phyloP scores from a whole-genome alignment of 2,113 vertebrate genomes.

The Arenaria interpres region DNA sequence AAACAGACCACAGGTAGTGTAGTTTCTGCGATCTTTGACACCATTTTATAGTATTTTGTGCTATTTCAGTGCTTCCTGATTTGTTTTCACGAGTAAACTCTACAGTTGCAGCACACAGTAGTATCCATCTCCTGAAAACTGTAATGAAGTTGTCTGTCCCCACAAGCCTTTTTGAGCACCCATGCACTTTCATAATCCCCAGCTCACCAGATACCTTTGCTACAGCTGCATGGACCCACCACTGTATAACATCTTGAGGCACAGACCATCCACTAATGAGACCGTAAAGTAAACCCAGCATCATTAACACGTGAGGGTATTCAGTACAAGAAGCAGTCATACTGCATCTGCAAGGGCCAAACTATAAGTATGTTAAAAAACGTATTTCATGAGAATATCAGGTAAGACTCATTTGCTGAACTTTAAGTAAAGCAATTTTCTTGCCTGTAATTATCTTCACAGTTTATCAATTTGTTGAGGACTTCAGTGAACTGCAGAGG shows the following conservation, averaged over 20 bases:
- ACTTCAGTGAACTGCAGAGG: background rate
- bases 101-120: accelerated
- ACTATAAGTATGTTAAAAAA: background rate
- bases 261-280: accelerated
- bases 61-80: background rate
- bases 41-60: background rate
- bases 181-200: background rate
- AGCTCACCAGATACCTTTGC: background rate
- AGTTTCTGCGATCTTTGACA: background rate
- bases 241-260: background rate
- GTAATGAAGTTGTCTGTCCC: background rate
- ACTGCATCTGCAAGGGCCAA: background rate
- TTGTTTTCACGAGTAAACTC: background rate
- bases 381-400: background rate
- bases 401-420: background rate
- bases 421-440: background rate
- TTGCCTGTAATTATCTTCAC: background rate
- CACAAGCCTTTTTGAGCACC: background rate
- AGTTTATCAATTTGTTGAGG: background rate
- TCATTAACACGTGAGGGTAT: accelerated
- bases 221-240: background rate
- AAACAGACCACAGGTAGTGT: background rate
- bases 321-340: background rate
- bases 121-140: background rate
- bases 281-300: background rate